phyloP scores from a whole-genome alignment of 1,140 invertebrate genomes.

The Conus ventricosus region DNA sequence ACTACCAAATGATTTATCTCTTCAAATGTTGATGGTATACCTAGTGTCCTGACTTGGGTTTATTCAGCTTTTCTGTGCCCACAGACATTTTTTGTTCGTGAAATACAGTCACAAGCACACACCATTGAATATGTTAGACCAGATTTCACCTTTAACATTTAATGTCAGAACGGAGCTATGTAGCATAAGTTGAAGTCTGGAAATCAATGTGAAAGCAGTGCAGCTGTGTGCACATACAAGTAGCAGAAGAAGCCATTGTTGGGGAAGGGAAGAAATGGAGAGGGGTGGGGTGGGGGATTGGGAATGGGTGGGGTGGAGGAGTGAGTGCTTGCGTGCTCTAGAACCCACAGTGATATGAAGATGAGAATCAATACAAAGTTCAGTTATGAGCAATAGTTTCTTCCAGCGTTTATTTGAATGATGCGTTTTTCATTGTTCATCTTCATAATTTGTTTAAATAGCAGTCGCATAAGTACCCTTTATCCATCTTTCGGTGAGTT shows the following conservation, averaged over 20 bases:
- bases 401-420: too few species aligned
- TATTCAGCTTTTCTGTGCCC: too few species aligned
- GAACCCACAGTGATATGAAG: not conserved
- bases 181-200: slow-evolving; percentile 1
- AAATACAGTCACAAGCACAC: not conserved
- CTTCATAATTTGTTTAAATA: too few species aligned
- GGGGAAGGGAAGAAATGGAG: not conserved
- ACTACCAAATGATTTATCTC: too few species aligned
- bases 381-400: too few species aligned
- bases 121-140: not conserved
- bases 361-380: too few species aligned
- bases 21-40: too few species aligned
- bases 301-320: not conserved
- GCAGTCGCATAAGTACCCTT: too few species aligned
- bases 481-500: too few species aligned
- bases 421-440: too few species aligned
- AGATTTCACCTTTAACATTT: not conserved
- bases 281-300: not conserved
- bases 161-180: not conserved
- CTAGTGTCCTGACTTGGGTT: too few species aligned
- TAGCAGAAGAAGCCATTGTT: not conserved
- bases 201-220: not conserved
- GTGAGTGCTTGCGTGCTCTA: not conserved
- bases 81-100: too few species aligned
- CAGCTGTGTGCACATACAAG: not conserved